A percentile compares a stretch with the other conserved stretches of the same genome.
phyloP scores from a whole-genome alignment of 2,797 vertebrate species.

The Xerus rutilus region DNA sequence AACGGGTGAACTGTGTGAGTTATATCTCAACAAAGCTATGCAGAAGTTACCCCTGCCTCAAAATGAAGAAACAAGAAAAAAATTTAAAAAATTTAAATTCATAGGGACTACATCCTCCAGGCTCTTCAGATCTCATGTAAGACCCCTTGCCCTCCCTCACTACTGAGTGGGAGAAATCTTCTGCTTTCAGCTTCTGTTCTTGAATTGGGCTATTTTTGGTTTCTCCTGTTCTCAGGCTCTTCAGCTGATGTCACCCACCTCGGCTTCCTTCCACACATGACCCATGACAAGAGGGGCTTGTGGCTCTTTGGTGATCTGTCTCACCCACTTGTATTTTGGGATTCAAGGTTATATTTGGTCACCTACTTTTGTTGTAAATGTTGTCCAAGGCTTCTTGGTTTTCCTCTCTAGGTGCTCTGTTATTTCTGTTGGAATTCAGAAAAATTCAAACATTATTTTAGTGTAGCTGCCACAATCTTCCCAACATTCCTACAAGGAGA shows the following conservation, averaged over 20 bases:
- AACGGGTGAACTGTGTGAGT: neutral
- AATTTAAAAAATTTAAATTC: neutral
- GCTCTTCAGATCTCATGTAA: fast-evolving
- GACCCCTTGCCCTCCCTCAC: neutral
- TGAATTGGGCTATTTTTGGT: neutral
- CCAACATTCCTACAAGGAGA: neutral
- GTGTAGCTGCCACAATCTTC: neutral
- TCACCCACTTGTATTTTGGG: neutral
- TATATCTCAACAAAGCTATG: neutral
- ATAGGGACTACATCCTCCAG: neutral
- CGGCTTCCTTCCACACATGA: neutral
- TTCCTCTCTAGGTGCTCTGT: neutral
- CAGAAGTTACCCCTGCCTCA: neutral
- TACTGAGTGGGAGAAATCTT: fast-evolving
- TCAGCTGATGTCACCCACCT: neutral
- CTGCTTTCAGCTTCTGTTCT: neutral
- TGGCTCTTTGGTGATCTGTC: neutral
- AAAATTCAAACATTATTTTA: neutral
- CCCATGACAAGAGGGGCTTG: neutral
- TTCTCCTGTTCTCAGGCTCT: neutral
- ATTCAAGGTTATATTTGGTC: neutral
- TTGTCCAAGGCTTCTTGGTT: neutral
- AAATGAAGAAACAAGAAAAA: too few relatives aligned
- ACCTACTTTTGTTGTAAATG: neutral
- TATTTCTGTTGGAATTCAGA: neutral